phyloP scores from a whole-genome alignment of 2,888 invertebrate species.

The Leptopilina syphax region DNA sequence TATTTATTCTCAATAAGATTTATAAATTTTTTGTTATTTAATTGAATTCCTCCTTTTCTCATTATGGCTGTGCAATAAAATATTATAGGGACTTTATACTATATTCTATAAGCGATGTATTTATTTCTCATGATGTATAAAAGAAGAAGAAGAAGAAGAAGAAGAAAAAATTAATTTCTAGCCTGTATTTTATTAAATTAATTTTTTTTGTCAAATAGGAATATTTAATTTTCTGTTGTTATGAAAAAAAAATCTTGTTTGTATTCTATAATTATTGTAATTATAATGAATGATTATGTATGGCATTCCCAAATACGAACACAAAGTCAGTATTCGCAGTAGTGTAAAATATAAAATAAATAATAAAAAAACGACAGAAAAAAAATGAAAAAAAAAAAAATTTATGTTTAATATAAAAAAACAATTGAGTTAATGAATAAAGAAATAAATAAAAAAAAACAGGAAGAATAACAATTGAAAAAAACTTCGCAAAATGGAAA shows the following conservation, averaged over 20 bases:
- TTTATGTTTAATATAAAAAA: neutral
- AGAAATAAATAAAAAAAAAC: neutral
- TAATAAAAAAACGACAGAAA: neutral
- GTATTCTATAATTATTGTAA: neutral
- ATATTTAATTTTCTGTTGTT: neutral
- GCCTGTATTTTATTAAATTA: slow-evolving; percentile 6
- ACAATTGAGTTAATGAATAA: neutral
- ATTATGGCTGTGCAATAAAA: too few species aligned
- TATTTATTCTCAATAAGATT: too few species aligned
- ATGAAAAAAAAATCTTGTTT: slow-evolving; percentile 2
- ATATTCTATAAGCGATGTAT: too few species aligned
- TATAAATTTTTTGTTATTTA: too few species aligned
- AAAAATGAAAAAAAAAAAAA: neutral
- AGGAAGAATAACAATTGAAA: neutral
- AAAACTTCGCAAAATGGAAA: neutral
- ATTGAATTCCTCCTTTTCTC: too few species aligned
- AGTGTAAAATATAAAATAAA: neutral
- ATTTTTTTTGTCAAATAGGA: neutral
- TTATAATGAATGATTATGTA: neutral
- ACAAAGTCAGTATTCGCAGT: slow-evolving; percentile 3
- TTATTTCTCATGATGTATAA: too few species aligned
- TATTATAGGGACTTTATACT: too few species aligned
- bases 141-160: too few species aligned
- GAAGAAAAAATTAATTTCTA: neutral
- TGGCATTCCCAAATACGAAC: slow-evolving; percentile 1